A percentile compares a stretch with the other conserved stretches of the same genome.
These are phyloP conservation scores for Enoplolaimus lenunculus DNA, from an alignment of 2,888 invertebrate species.

Conservation along the genomic window DNA sequence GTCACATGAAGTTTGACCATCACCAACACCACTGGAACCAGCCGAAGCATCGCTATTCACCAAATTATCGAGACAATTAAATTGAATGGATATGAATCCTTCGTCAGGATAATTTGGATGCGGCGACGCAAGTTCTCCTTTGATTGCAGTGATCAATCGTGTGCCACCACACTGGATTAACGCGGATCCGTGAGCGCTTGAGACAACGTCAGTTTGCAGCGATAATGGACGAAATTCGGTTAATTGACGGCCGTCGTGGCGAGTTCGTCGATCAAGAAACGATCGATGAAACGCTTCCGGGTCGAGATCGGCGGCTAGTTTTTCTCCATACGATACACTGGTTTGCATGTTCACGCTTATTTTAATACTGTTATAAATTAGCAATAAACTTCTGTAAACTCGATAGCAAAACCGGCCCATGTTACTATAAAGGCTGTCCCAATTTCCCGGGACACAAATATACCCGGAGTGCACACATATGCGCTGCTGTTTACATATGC, in stretches of 20 bases:
- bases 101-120: background rate
- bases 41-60: too few species aligned
- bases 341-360: too few species aligned
- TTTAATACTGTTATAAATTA: too few species aligned
- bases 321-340: conserved; percentile 49
- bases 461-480: too few species aligned
- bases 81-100: background rate
- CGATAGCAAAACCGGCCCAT: too few species aligned
- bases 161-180: conserved; percentile 12
- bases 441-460: too few species aligned
- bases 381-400: too few species aligned
- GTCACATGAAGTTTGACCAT: too few species aligned
- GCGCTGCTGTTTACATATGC: too few species aligned
- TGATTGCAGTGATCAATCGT: conserved; percentile 6
- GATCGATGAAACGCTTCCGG: background rate
- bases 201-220: conserved; percentile 14
- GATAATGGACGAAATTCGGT: conserved; percentile 14
- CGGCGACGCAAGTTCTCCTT: conserved; percentile 17
- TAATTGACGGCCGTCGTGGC: conserved; percentile 9
- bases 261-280: background rate
- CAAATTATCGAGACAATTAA: too few species aligned
- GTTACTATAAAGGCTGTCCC: too few species aligned
- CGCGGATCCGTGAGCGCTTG: conserved; percentile 19
- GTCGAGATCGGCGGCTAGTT: background rate
- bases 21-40: too few species aligned